These are phyloP conservation scores for Drosophila ficusphila DNA, from an alignment of 1,140 invertebrate species.

Conservation along the genomic window DNA sequence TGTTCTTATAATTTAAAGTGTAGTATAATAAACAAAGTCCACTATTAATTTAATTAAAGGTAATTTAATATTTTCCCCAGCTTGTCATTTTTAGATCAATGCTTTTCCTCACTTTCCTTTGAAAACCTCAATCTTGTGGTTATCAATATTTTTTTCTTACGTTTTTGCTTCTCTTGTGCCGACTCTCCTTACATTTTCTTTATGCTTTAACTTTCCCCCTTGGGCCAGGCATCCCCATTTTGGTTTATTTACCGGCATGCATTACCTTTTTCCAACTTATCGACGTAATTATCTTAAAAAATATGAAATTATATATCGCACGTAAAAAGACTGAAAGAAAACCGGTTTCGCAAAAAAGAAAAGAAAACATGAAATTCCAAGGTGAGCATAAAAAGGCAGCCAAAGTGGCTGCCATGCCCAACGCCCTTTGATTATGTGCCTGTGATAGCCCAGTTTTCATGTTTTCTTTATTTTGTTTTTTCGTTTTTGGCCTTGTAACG, in stretches of 20 bases:
- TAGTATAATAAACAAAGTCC: no score
- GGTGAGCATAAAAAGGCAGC: constrained; percentile 38
- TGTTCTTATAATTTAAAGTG: no score
- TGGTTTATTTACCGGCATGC: constrained; percentile 58
- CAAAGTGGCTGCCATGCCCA: constrained; percentile 48
- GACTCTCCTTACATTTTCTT: background rate
- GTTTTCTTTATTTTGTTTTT: constrained; percentile 24
- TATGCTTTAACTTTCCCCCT: constrained; percentile 30
- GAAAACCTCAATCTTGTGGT: background rate
- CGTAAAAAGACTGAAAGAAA: constrained; percentile 55
- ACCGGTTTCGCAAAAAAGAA: constrained; percentile 19
- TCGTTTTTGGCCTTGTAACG: constrained; percentile 43
- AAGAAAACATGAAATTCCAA: constrained; percentile 44
- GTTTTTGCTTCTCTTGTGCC: background rate
- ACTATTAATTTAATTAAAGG: no score
- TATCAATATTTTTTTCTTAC: constrained; percentile 2
- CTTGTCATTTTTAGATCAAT: no score
- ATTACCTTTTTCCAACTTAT: constrained; percentile 73
- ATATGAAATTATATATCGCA: constrained; percentile 75
- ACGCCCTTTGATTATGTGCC: constrained; percentile 70
- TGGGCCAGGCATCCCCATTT: constrained; percentile 10
- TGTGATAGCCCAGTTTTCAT: constrained; percentile 67
- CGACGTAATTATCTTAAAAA: constrained; percentile 81
- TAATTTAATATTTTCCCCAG: no score
- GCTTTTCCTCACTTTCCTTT: background rate